phyloP scores from a whole-genome alignment of 2,797 vertebrate species.

The Halcyon chelicuti region DNA sequence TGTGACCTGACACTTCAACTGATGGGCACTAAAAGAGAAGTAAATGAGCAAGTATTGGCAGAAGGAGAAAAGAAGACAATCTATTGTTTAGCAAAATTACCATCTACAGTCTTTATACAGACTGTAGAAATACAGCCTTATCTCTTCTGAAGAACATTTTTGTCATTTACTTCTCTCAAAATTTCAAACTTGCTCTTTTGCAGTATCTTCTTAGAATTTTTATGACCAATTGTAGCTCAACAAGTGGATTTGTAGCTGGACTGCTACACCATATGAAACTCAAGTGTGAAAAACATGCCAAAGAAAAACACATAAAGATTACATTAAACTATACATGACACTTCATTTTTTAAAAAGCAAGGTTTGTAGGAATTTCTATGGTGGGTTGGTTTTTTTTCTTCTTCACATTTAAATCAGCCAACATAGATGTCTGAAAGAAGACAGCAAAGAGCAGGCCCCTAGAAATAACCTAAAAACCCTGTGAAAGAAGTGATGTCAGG shows the following conservation, averaged over 20 bases:
- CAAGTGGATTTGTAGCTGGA: neutral
- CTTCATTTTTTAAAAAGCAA: conserved; percentile 29
- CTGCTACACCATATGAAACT: conserved; percentile 23
- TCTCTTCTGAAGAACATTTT: neutral
- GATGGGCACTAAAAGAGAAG: neutral
- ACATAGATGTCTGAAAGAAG: conserved; percentile 42
- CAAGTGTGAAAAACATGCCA: conserved; percentile 8
- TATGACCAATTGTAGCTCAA: neutral
- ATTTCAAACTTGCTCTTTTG: neutral
- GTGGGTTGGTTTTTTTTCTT: neutral
- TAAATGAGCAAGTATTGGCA: neutral
- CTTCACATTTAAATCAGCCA: conserved; percentile 23
- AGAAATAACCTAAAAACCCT: neutral
- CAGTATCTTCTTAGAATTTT: conserved; percentile 8
- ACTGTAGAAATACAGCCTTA: neutral
- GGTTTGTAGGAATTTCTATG: neutral
- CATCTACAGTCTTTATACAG: neutral
- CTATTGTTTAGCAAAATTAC: neutral
- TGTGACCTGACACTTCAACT: neutral
- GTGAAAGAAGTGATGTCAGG: neutral
- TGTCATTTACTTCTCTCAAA: neutral
- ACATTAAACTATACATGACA: conserved; percentile 36
- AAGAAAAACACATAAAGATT: conserved; percentile 40
- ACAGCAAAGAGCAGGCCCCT: neutral
- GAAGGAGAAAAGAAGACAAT: neutral